Conservation (phyloP, 2,113 vertebrate genomes). For the Chrysemys picta region DNA sequence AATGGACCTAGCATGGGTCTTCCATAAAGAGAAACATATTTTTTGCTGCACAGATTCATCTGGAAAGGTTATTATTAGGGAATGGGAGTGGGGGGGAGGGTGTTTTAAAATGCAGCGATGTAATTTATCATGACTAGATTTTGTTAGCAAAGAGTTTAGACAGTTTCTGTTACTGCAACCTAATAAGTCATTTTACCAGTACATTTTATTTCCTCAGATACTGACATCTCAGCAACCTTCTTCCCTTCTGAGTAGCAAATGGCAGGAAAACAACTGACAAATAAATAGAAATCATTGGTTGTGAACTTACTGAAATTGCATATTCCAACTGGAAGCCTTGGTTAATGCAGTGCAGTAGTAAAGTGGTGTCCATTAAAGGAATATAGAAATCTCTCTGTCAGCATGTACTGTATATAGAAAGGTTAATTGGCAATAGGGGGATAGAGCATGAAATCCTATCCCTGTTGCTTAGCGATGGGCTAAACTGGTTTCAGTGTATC, state of each 20-base stretch:
- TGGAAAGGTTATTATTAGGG: constrained; percentile 53
- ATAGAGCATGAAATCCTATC: background rate
- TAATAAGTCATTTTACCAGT: constrained; percentile 52
- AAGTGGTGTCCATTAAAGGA: constrained; percentile 8
- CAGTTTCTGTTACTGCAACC: constrained; percentile 25
- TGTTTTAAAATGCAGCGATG: constrained; percentile 31
- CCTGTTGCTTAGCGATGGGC: background rate
- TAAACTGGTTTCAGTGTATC: background rate
- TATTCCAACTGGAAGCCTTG: constrained; percentile 51
- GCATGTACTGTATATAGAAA: background rate
- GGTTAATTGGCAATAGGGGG: background rate
- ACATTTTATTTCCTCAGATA: constrained; percentile 46
- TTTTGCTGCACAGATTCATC: constrained; percentile 21
- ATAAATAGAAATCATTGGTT: constrained; percentile 61
- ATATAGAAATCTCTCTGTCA: background rate
- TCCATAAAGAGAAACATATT: constrained; percentile 30
- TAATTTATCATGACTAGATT: constrained; percentile 60
- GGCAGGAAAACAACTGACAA: constrained; percentile 56
- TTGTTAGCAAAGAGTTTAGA: constrained; percentile 49
- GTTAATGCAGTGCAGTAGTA: constrained; percentile 49
- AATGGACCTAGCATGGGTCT: constrained; percentile 12
- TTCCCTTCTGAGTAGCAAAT: background rate
- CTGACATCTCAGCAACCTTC: background rate
- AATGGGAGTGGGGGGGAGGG: background rate
- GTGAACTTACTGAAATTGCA: constrained; percentile 47